Evolutionary conservation across 2,113 vertebrate species (phyloP), one percentile per base, ranked within the genome.

Genomic region (Thamnaconus septentrionalis): DNA sequence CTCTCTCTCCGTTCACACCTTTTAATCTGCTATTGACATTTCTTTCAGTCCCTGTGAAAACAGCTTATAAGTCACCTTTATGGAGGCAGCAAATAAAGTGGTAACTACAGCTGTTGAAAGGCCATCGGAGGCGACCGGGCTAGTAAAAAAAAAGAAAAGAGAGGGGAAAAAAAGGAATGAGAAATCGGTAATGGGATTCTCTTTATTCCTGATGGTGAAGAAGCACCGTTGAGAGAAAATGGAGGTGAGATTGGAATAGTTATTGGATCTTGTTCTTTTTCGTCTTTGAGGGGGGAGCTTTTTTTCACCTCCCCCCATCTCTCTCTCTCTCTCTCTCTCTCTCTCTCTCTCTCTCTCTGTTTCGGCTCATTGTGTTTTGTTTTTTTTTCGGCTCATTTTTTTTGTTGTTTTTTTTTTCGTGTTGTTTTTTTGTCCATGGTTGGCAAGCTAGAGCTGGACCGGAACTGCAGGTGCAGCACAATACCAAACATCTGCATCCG

Each of bases 1-100:
- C 82, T 77, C 56, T 86, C 84, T 76, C 78, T 78, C 74, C 67
- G 39, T 72, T 83, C 78, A 58, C 85, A 79, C 80, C 87, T 87
- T 86, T 90, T 91, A 90, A 91, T 91, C 88, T 83, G 49, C 82
- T 91, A 91, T 92, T 91, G 90, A 90, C 64, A 71, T 87, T 83
- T 86, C 71, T 75, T 72, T 79, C 73, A 31, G 53, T 64, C 75
- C 80, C 69, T 83, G 81, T 85, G 82, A 89, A 90, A 90, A 88
- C 81, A 81, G 78, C 75, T 84, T 82, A 89, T 91, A 91, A 90
- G 84, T 89, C 90, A 90, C 78, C 80, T 90, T 91, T 90, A 90
- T 87, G 66, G 85, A 82, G 72, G 69, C 69, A 73, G 77, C 79
- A 85, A 89, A 90, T 90, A 87, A 87, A 88, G 76, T 69, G 66